Percentiles rank a stretch among this genome's conserved stretches.
phyloP scores from a whole-genome alignment of 2,797 vertebrate genomes.

The Sternarchorhynchus goeldii region DNA sequence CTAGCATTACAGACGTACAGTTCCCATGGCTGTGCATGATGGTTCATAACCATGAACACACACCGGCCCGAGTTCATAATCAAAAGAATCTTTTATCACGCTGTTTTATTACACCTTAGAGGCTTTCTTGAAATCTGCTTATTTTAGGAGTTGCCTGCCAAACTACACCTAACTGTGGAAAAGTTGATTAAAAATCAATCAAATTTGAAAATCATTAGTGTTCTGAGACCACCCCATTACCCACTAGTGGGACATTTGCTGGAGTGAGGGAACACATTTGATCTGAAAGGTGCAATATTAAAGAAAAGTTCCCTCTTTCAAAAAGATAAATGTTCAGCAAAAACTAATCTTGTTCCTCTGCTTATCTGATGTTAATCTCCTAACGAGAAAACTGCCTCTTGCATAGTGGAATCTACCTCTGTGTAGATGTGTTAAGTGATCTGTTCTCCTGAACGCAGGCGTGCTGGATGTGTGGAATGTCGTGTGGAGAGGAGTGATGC shows the following conservation, averaged over 20 bases:
- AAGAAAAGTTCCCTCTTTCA: slow-evolving; percentile 47
- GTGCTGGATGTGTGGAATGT: slow-evolving; percentile 22
- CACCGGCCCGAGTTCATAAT: slow-evolving; percentile 28
- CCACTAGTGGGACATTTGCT: slow-evolving; percentile 6
- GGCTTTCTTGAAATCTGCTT: slow-evolving; percentile 28
- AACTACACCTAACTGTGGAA: slow-evolving; percentile 2
- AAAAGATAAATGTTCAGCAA: slow-evolving; percentile 48
- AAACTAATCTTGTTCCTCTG: slow-evolving; percentile 46
- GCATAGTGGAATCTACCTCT: slow-evolving; percentile 35
- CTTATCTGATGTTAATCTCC: slow-evolving; percentile 52
- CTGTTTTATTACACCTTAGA: slow-evolving; percentile 49
- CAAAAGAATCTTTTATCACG: slow-evolving; percentile 12
- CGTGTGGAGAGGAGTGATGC: slow-evolving; percentile 24
- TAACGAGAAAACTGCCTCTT: slow-evolving; percentile 47
- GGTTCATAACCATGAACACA: slow-evolving; percentile 30
- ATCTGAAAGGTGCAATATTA: slow-evolving; percentile 51
- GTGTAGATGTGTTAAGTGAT: slow-evolving; percentile 28
- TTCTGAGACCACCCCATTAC: slow-evolving; percentile 7
- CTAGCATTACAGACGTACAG: slow-evolving; percentile 15
- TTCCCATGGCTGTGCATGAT: slow-evolving; percentile 15
- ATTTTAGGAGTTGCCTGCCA: slow-evolving; percentile 15
- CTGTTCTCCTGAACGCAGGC: slow-evolving; percentile 16
- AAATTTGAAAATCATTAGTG: slow-evolving; percentile 41
- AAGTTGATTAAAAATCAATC: slow-evolving; percentile 56
- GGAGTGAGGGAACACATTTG: slow-evolving; percentile 55